A percentile compares a stretch with the other conserved stretches of the same genome.
Evolutionary conservation across 2,797 vertebrate species (phyloP).

Genomic region (Anisognathus igniventris): DNA sequence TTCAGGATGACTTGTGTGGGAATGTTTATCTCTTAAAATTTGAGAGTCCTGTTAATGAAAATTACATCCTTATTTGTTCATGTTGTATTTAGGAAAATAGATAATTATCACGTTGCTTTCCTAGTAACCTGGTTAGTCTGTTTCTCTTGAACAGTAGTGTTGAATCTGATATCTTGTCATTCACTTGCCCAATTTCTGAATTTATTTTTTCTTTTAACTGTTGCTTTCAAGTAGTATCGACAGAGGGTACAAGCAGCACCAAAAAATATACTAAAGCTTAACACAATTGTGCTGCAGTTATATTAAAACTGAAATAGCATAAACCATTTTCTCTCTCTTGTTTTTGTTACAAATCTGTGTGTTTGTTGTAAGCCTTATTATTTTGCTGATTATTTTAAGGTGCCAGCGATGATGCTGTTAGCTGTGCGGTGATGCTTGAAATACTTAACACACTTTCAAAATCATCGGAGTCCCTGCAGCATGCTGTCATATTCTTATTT

Average conservation of each 20-base stretch:
- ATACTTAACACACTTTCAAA: slow-evolving; percentile 87
- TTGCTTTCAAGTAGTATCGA: neutral
- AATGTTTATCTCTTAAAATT: neutral
- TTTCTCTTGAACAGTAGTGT: neutral
- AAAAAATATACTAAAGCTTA: neutral
- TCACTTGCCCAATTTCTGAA: neutral
- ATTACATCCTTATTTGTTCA: neutral
- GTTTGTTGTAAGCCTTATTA: neutral
- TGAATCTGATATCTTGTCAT: neutral
- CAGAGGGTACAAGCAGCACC: neutral
- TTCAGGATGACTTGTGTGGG: neutral
- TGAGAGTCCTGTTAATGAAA: neutral
- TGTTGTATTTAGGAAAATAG: neutral
- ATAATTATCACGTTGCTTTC: neutral
- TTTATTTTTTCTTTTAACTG: neutral
- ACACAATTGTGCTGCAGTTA: neutral
- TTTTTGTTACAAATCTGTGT: neutral
- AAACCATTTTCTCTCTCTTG: neutral
- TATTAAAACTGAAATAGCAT: neutral
- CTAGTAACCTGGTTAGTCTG: neutral
- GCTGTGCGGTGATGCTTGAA: slow-evolving; percentile 97
- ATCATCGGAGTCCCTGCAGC: slow-evolving; percentile 81
- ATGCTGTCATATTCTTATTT: slow-evolving; percentile 94
- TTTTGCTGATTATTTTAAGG: slow-evolving; percentile 73
- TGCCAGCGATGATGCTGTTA: slow-evolving; percentile 96